Base-by-base conservation (phyloP, 2,888 invertebrate species). In the Neoaliturus tenellus region DNA sequence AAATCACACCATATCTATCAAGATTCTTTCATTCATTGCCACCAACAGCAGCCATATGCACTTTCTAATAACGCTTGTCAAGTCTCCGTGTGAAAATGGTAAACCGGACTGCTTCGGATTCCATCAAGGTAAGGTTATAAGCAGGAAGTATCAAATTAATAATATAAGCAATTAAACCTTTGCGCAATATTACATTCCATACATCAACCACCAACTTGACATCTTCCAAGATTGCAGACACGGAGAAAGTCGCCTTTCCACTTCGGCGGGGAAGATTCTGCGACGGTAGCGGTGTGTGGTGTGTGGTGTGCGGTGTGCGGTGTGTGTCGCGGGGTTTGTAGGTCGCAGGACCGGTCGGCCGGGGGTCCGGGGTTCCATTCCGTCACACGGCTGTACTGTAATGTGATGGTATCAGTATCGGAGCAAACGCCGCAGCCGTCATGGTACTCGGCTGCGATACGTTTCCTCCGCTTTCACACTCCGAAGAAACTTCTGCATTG, bases 281-380 rank as follows among this genome's bases (percentile, higher is more conserved):
- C 55, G 55, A 55, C 25, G 25, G 55, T 55, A 25, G 48, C 48
- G 23, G 55, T 4, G 25, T 14, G 3, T 3, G 3, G n/a, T 12
- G 23, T 23, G 62, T 14, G 8, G 25, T 25, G 48, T 14, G 3
- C 6, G 3, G n/a, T 12, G 23, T 23, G 62, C 28, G 8, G 25
- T 25, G 62, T 62, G 10, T 33, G 69, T 69, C 35, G 5, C 10
- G 25, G 69, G 69, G 69, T 69, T 69, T 69, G 71, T 71, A 20
- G 71, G 71, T 71, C 41, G 71, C 39, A 20, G 35, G 41, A 71
- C 71, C 71, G 71, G 71, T 71, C 31, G 23, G n/a, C n/a, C 28
- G 17, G 35, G 35, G 31, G 33, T 35, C n/a, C n/a, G 14, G 33
- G n/a, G 71, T 6, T 55, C 25, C 14, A 6, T 20, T 55, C 25